Conservation (phyloP, 2,888 invertebrate genomes). For the Habroteleia sp. region DNA sequence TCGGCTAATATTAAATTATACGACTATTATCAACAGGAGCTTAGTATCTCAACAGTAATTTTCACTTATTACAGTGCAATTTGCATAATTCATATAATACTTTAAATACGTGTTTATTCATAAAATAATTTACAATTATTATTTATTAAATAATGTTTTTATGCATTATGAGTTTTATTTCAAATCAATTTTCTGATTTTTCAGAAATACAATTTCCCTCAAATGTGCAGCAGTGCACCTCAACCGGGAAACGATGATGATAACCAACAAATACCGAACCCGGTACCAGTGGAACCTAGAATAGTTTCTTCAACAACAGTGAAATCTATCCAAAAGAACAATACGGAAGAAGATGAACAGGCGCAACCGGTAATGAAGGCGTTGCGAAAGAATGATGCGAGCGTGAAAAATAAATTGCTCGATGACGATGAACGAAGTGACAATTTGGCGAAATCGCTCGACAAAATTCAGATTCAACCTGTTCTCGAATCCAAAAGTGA, state of each 20-base stretch:
- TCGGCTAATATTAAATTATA: conserved; percentile 83
- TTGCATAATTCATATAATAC: too few species aligned
- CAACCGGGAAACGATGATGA: conserved; percentile 65
- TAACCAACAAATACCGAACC: conserved; percentile 62
- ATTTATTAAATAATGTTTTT: too few species aligned
- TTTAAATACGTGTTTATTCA: too few species aligned
- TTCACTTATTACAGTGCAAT: too few species aligned
- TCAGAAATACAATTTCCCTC: conserved; percentile 75
- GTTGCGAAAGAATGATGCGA: conserved; percentile 46
- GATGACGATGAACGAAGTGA: conserved; percentile 54
- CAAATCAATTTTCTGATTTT: too few species aligned
- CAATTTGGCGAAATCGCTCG: conserved; percentile 32
- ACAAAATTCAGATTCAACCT: conserved; percentile 48
- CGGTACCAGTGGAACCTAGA: conserved; percentile 62
- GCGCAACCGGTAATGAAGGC: conserved; percentile 50
- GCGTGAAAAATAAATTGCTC: conserved; percentile 51
- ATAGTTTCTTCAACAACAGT: conserved; percentile 11
- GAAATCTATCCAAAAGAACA: conserved; percentile 1
- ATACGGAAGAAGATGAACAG: conserved; percentile 31
- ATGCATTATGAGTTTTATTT: too few species aligned
- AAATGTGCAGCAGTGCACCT: conserved; percentile 70
- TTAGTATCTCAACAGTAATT: conserved; percentile 83
- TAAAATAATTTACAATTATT: too few species aligned
- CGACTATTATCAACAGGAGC: conserved; percentile 85
- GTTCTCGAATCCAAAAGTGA: conserved; percentile 61